Evolutionary conservation across 2,113 vertebrate genomes (phyloP).

Genomic region (Poecile atricapillus): DNA sequence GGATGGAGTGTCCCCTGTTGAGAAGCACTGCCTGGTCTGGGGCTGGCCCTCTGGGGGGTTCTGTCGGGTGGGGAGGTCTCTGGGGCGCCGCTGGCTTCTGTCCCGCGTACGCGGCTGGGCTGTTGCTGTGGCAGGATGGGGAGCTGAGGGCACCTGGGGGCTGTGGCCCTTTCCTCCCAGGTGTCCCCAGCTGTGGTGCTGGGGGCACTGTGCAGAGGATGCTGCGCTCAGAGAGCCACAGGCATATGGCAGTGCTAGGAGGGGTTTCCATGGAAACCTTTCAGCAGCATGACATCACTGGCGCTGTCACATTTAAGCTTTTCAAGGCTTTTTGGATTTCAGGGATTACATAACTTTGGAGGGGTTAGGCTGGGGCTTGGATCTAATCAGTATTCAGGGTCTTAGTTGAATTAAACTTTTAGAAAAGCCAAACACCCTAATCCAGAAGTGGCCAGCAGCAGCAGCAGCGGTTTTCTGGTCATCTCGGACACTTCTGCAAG

Average conservation of each 20-base stretch:
- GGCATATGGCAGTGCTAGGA: neutral
- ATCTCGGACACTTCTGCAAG: neutral
- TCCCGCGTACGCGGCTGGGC: rapidly evolving
- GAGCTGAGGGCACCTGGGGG: neutral
- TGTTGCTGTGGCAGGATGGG: rapidly evolving
- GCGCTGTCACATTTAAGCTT: conserved; percentile 33
- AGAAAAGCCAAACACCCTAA: neutral
- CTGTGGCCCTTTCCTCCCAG: rapidly evolving
- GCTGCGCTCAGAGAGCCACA: neutral
- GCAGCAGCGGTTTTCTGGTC: neutral
- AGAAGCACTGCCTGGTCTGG: rapidly evolving
- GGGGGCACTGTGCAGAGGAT: neutral
- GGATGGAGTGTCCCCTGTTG: rapidly evolving
- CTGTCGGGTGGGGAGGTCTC: rapidly evolving
- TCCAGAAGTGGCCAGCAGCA: neutral
- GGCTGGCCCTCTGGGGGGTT: rapidly evolving
- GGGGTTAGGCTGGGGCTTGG: conserved; percentile 11
- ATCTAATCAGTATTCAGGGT: conserved; percentile 19
- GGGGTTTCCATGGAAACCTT: conserved; percentile 52
- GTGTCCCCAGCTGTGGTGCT: neutral
- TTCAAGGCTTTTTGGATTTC: conserved; percentile 44
- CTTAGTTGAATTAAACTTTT: conserved; percentile 16
- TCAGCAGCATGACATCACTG: conserved; percentile 53
- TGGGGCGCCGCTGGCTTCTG: rapidly evolving
- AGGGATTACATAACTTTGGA: conserved; percentile 23